Evolutionary conservation across 2,113 vertebrate species (phyloP), one percentile per base, ranked within the genome.

Genomic region (Corythaeola cristata): DNA sequence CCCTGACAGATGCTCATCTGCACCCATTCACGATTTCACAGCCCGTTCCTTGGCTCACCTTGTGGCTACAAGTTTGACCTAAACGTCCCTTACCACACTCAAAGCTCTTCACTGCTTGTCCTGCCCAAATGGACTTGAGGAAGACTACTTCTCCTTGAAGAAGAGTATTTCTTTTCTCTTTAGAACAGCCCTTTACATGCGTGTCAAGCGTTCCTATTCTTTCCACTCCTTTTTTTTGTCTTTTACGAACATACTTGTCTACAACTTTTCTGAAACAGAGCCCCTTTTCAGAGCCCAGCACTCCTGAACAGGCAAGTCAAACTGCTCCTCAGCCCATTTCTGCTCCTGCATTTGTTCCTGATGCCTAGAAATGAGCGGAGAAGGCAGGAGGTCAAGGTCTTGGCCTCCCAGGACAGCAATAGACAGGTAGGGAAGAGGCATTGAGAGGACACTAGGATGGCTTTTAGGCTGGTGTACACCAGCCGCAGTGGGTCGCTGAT

Each of bases 351-450:
- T 20, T 58, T 27, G 72, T 8, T 85, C 62, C 45, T 75, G 47
- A 17, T 15, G n/a, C 8, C 9, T 3, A 47, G 27, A 18, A 44
- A 20, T 0, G 3, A 66, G 50, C 5, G 28, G 11, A 79, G 58
- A 35, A 33, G 0, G 2, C 18, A 49, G n/a, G 26, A 68, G 20
- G 7, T 4, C 0, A 0, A 72, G n/a, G 22, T 63, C 62, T 67
- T 21, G 12, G 6, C 30, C 23, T n/a, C 18, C 32, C 13, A 6
- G 23, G 60, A 28, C 33, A 53, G 81, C 33, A 41, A 12, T 1
- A 8, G 49, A 21, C 9, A 50, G 30, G 44, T 35, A 35, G 11
- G 28, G 32, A 72, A 76, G 35, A 60, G n/a, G 58, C 62, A 35
- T 3, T 11, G 56, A 88, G 67, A 55, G 49, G 9, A 45, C 58